Base-by-base conservation (phyloP, 2,888 invertebrate genomes). In the Agonopterix subpropinquella region DNA sequence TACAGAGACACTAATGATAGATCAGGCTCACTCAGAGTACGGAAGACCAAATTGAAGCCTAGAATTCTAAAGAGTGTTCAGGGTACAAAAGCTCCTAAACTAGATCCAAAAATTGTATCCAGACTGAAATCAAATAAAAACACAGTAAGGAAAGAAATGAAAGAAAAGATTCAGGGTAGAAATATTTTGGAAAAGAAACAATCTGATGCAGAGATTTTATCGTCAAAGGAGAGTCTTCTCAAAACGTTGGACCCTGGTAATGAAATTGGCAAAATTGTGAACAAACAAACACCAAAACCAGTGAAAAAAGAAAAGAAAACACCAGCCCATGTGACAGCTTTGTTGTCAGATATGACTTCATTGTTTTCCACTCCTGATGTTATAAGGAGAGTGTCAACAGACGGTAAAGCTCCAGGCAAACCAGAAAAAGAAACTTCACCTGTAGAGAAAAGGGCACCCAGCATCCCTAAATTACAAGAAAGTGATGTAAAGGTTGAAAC, bases 341-440 rank as follows among this genome's bases (percentile, higher is more conserved):
- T 82, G 61, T 78, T 89, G 41, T 81, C 88, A 37, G 91, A 92
- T 65, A 92, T 92, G 89, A 90, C 94, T 51, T 92, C 93, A 39
- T 76, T 95, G 51, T 94, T 95, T 73, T 94, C 94, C 5, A 92
- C 94, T 42, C 94, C 95, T 13, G 95, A 95, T 84, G 93, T 94
- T 48, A 94, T 94, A 51, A 88, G 93, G 61, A 88, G 94, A 61
- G 92, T 94, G 11, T 89, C 90, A 48, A 85, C 89, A 43, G 89
- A 89, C 48, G 74, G 69, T 43, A 90, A 90, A 64, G 57, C 70
- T 15, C 71, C 89, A 57, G 78, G 78, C 5, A 90, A 90, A 67
- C 62, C 80, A 57, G 89, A 89, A 2, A 90, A 90, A 69, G 90
- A 91, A 28, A 13, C 62, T 44, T 9, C 55, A 47, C 44, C 47